Evolutionary conservation across 2,113 vertebrate species (phyloP).

Genomic region (Sebastes fasciatus): DNA sequence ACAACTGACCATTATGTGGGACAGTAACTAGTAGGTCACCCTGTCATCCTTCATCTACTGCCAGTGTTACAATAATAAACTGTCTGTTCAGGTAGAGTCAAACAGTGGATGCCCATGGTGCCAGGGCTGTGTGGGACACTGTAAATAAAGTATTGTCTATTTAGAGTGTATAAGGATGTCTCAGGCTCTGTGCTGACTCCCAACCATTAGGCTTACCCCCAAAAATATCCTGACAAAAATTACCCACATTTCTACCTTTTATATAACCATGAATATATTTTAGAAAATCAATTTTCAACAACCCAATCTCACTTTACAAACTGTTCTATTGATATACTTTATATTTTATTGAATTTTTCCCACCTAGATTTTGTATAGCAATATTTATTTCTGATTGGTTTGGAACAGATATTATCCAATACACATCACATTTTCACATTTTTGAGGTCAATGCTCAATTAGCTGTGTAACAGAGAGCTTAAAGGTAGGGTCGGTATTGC

Average conservation of each 20-base stretch:
- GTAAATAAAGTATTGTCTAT: not conserved
- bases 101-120: not conserved
- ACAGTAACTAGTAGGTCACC: not conserved
- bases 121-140: not conserved
- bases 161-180: not conserved
- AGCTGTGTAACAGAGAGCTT: not conserved
- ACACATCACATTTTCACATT: not conserved
- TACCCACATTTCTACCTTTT: not conserved
- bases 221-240: too few relatives aligned
- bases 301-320: not conserved
- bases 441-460: conserved; percentile 1
- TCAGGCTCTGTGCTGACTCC: not conserved
- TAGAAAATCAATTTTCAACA: not conserved
- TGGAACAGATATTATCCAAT: not conserved
- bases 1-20: not conserved
- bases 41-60: not conserved
- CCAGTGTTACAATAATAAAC: conserved; percentile 3
- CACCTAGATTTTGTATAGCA: not conserved
- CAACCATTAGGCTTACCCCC: not conserved
- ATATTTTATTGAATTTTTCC: not conserved
- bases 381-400: not conserved
- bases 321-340: not conserved
- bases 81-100: conserved; percentile 1
- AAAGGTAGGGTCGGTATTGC: too few relatives aligned
- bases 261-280: not conserved